Base-by-base conservation (phyloP, 2,888 invertebrate species). In the Ariolimax columbianus region DNA sequence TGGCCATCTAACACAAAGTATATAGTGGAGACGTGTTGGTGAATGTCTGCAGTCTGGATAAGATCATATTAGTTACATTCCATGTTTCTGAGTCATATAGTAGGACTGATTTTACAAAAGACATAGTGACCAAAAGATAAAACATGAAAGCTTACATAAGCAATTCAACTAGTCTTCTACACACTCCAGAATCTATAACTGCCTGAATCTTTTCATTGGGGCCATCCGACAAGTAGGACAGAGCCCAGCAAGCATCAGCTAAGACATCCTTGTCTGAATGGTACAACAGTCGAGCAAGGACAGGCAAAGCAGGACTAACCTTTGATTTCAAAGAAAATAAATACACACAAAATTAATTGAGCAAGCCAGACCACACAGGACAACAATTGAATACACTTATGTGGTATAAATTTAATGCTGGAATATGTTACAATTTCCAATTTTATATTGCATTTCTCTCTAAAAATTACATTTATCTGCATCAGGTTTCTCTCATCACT, bases 131-230 rank as follows among this genome's bases (percentile, higher is more conserved):
- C n/a, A n/a, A n/a, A 63, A 63, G 59, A n/a, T n/a, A 63, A 14
- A 63, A 63, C 4, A 63, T 68, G 14, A 79, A 73, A 7, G 94
- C 95, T 94, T 93, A 96, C 96, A 95, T 95, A 63, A 96, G 94
- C 73, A 96, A 94, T 93, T 96, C 96, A 33, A 96, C 96, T 59
- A 96, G 95, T 90, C 97, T 96, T 90, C 97, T 95, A 93, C 98
- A 98, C 70, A 99, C 98, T 0, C 98, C 98, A 26, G 98, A 97
- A 94, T 98, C 97, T 89, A 99, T 98, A 80, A 99, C 98, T 59
- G 97, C 97, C 95, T 98, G 98, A 91, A 99, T 99, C 95, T 98
- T 98, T 90, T 99, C 98, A 94, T 99, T 98, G 72, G 98, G 98
- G 77, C 99, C 99, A 94, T 99, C 99, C 0, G 97, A 97, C 84